These are phyloP conservation scores for Spinus olivaceus DNA, from an alignment of 2,797 vertebrate species.

Conservation along the genomic window DNA sequence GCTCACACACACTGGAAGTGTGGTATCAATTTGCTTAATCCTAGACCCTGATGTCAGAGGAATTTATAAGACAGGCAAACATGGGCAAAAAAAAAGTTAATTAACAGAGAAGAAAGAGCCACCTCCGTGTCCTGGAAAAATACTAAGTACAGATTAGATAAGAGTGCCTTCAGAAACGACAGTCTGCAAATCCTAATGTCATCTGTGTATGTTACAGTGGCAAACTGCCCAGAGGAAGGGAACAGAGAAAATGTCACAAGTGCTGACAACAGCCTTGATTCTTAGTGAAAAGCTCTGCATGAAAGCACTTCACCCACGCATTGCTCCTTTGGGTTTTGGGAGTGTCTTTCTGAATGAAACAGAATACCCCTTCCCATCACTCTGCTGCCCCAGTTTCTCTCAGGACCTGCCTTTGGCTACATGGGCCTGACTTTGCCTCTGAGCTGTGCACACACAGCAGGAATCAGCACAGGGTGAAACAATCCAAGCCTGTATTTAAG, in stretches of 20 bases:
- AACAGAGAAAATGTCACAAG: slow-evolving; percentile 31
- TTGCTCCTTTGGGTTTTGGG: neutral
- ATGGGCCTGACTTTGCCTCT: neutral
- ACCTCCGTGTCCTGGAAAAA: neutral
- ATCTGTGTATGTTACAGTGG: neutral
- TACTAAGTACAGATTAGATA: neutral
- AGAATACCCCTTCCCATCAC: neutral
- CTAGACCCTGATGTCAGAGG: slow-evolving; percentile 7
- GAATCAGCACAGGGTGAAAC: neutral
- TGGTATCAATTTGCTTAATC: slow-evolving; percentile 32
- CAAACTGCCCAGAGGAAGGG: slow-evolving; percentile 46
- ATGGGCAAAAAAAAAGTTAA: slow-evolving; percentile 15
- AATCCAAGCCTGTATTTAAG: neutral
- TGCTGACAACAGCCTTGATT: slow-evolving; percentile 12
- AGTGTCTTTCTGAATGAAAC: neutral
- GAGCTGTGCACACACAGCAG: neutral
- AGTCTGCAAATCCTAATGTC: slow-evolving; percentile 30
- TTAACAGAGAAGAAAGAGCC: slow-evolving; percentile 34
- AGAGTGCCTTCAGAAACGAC: neutral
- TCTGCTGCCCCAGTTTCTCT: neutral
- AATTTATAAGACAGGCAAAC: slow-evolving; percentile 30
- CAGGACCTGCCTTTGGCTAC: neutral
- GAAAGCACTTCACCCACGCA: neutral
- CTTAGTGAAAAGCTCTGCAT: neutral
- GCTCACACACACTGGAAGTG: neutral